Percentiles rank a stretch among this genome's conserved stretches.
phyloP scores from a whole-genome alignment of 2,888 invertebrate genomes.

The Tupiocoris notatus region DNA sequence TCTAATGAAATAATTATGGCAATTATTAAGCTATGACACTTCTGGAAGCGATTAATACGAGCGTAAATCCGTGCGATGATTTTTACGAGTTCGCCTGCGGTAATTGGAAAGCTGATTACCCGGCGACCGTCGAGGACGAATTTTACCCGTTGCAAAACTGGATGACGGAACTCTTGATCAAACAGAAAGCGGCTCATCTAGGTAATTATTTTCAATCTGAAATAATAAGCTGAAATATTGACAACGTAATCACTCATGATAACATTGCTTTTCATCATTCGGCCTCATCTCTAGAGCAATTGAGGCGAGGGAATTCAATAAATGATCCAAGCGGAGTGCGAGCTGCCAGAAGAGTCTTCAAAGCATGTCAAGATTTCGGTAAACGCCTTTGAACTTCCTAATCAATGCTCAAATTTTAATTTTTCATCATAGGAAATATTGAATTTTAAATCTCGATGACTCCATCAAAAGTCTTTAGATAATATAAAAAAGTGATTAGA shows the following conservation, averaged over 20 bases:
- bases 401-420: too few relatives aligned
- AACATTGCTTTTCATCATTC: too few relatives aligned
- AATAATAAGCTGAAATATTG: too few relatives aligned
- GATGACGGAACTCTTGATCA: slow-evolving; percentile 19
- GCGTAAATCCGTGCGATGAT: slow-evolving; percentile 78
- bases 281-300: slow-evolving; percentile 9
- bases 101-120: slow-evolving; percentile 65
- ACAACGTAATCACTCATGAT: too few relatives aligned
- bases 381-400: too few relatives aligned
- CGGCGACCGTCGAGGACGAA: slow-evolving; percentile 6
- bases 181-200: neutral
- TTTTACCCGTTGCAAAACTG: slow-evolving; percentile 7
- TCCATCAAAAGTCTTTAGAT: too few relatives aligned
- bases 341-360: slow-evolving; percentile 31
- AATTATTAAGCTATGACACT: slow-evolving; percentile 6
- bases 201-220: too few relatives aligned
- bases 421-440: too few relatives aligned
- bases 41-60: slow-evolving; percentile 15
- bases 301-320: neutral
- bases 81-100: slow-evolving; percentile 75
- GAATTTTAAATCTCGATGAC: too few relatives aligned
- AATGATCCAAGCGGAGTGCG: slow-evolving; percentile 19
- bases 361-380: slow-evolving; percentile 33
- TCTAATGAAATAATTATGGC: too few relatives aligned
- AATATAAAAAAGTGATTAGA: too few relatives aligned